Conservation (phyloP, 2,888 invertebrate species). For the Notocelia uddmanniana region DNA sequence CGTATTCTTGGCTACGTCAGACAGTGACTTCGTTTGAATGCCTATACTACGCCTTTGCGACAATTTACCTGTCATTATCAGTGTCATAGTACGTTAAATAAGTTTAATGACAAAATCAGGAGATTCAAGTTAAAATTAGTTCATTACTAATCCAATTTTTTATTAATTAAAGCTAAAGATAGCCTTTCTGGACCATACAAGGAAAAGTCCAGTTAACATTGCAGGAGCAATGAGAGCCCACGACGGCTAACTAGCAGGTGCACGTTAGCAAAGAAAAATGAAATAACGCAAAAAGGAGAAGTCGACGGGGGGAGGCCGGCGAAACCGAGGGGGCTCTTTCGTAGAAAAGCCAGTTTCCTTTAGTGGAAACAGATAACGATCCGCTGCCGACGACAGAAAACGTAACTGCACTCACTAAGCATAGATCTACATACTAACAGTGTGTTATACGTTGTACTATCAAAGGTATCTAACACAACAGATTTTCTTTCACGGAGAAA, state of each 20-base stretch:
- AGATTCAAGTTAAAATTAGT: background rate
- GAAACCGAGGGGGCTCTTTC: constrained; percentile 78
- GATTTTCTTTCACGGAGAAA: constrained; percentile 63
- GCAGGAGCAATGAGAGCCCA: constrained; percentile 70
- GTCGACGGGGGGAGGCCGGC: constrained; percentile 68
- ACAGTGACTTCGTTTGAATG: too few species aligned
- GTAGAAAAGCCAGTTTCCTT: constrained; percentile 84
- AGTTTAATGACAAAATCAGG: background rate
- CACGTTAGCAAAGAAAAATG: constrained; percentile 83
- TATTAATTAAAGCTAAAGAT: constrained; percentile 40
- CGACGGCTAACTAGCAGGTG: constrained; percentile 82
- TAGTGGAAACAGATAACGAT: constrained; percentile 86
- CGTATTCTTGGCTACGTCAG: too few species aligned
- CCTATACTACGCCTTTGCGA: too few species aligned
- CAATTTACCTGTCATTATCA: background rate
- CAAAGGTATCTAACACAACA: constrained; percentile 75
- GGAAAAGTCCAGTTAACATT: constrained; percentile 63
- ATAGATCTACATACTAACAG: constrained; percentile 75
- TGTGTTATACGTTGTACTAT: constrained; percentile 66
- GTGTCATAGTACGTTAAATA: too few species aligned
- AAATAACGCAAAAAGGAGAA: constrained; percentile 83
- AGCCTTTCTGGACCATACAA: constrained; percentile 57
- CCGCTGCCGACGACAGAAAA: constrained; percentile 84
- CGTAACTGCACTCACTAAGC: constrained; percentile 80
- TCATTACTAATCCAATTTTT: background rate